Conservation (phyloP, 1,140 invertebrate species). For the Drosophila truncata region DNA sequence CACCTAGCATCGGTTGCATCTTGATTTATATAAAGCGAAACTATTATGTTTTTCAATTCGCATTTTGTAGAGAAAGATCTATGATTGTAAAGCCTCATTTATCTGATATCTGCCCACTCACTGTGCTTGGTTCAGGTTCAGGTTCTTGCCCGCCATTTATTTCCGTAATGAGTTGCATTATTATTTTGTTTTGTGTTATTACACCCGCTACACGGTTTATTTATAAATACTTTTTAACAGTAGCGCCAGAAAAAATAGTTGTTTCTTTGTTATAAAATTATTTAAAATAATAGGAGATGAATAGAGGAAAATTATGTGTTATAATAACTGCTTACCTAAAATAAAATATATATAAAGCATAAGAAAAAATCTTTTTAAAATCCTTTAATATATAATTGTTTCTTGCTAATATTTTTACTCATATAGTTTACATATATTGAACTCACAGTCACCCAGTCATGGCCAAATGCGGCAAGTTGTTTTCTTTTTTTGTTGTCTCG, state of each 20-base stretch:
- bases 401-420: background rate
- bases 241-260: background rate
- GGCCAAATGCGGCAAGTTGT: constrained; percentile 64
- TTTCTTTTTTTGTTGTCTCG: constrained; percentile 33
- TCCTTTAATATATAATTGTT: background rate
- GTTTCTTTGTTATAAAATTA: background rate
- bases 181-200: constrained; percentile 9
- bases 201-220: constrained; percentile 41
- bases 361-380: background rate
- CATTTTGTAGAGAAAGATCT: constrained; percentile 26
- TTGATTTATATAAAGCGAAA: constrained; percentile 39
- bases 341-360: background rate
- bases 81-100: constrained; percentile 15
- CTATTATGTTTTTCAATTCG: constrained; percentile 31
- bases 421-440: constrained; percentile 32
- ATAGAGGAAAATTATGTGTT: too few relatives aligned
- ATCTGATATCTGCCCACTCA: constrained; percentile 22
- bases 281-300: background rate
- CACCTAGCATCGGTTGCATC: constrained; percentile 50
- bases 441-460: constrained; percentile 38
- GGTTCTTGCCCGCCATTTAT: constrained; percentile 31
- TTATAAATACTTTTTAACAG: constrained; percentile 30
- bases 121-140: constrained; percentile 5
- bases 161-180: constrained; percentile 60
- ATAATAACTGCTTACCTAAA: too few relatives aligned